phyloP scores from a whole-genome alignment of 2,113 vertebrate genomes.

The Mastomys natalensis region DNA sequence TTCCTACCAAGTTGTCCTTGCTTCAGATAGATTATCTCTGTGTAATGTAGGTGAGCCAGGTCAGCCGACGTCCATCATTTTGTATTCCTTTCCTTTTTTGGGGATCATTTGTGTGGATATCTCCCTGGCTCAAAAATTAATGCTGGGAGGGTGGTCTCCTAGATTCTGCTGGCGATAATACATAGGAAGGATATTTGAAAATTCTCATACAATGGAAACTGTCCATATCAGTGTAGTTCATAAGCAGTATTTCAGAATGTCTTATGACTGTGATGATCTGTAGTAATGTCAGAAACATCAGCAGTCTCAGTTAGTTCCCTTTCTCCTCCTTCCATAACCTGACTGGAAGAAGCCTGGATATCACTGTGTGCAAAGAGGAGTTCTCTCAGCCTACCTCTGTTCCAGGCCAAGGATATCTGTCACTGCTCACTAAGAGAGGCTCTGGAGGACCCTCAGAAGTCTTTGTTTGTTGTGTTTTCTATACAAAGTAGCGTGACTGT shows the following conservation, averaged over 20 bases:
- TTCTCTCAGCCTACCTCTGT: neutral
- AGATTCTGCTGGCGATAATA: neutral
- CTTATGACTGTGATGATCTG: neutral
- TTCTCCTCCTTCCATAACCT: neutral
- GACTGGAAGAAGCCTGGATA: neutral
- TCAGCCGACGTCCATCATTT: neutral
- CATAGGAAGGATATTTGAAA: neutral
- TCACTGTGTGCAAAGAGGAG: neutral
- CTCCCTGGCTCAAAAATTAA: conserved; percentile 12
- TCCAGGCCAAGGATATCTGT: neutral
- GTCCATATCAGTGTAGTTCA: neutral
- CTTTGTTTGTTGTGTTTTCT: neutral
- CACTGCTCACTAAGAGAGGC: neutral
- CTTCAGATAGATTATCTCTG: conserved; percentile 4
- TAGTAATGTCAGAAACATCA: neutral
- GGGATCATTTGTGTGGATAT: neutral
- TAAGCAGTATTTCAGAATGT: neutral
- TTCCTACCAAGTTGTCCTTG: neutral
- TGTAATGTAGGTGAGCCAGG: conserved; percentile 2
- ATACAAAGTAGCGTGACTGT: neutral
- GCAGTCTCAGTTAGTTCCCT: neutral
- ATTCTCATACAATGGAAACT: neutral
- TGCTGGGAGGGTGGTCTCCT: neutral
- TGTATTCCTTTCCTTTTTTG: conserved; percentile 4
- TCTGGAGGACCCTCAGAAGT: neutral